These are phyloP conservation scores for Hippocampus guttulatus DNA, from an alignment of 2,113 vertebrate species.

Conservation along the genomic window DNA sequence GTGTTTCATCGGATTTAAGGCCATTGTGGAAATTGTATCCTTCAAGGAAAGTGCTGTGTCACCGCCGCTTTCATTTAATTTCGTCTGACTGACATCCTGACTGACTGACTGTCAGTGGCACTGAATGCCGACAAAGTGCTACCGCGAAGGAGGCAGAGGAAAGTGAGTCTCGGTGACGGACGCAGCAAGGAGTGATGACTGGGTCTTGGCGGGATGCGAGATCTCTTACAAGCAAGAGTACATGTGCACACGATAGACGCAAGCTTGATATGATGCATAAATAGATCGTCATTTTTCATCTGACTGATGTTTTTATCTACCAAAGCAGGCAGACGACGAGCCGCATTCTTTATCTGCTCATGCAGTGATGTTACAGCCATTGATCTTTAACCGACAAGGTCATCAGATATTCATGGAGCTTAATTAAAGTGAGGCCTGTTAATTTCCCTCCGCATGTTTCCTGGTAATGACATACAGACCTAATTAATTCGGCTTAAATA, in stretches of 20 bases:
- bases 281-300: constrained; percentile 25
- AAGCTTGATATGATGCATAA: constrained; percentile 12
- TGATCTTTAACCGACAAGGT: constrained; percentile 25
- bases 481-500: constrained; percentile 29
- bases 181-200: constrained; percentile 50
- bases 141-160: constrained; percentile 12
- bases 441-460: constrained; percentile 30
- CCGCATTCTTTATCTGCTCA: constrained; percentile 14
- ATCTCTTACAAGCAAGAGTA: constrained; percentile 35
- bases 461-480: constrained; percentile 29
- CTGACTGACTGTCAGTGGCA: constrained; percentile 58
- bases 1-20: constrained; percentile 41
- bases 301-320: constrained; percentile 28
- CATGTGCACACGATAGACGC: constrained; percentile 15
- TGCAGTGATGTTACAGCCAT: constrained; percentile 6
- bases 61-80: constrained; percentile 55
- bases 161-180: background rate
- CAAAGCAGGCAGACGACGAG: constrained; percentile 20
- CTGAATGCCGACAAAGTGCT: constrained; percentile 55
- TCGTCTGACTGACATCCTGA: constrained; percentile 43
- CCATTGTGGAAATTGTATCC: constrained; percentile 50
- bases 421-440: constrained; percentile 40
- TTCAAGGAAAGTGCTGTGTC: constrained; percentile 50
- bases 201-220: constrained; percentile 34
- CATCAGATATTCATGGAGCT: constrained; percentile 41